Conservation (phyloP, 2,113 vertebrate genomes). For the Sakesphorus luctuosus region DNA sequence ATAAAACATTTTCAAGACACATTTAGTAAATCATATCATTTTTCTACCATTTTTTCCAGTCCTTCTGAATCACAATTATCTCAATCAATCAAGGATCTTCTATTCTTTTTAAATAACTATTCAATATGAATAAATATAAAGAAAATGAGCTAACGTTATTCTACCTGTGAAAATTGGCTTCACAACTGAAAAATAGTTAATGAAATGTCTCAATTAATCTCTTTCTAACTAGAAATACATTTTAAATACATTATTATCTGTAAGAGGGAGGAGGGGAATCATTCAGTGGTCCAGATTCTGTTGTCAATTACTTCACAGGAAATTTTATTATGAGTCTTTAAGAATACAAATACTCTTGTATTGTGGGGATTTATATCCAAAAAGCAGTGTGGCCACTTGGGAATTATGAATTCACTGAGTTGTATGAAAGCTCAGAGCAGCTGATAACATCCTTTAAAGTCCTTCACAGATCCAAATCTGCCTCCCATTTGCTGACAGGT, state of each 20-base stretch:
- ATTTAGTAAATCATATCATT: background rate
- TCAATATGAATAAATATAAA: background rate
- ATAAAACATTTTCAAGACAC: background rate
- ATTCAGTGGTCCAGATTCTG: background rate
- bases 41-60: background rate
- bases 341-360: background rate
- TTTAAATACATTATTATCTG: background rate
- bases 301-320: background rate
- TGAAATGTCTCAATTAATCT: background rate
- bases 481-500: background rate
- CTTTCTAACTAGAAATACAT: background rate
- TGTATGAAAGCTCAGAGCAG: background rate
- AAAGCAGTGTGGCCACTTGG: background rate
- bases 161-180: background rate
- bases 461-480: background rate
- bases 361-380: background rate
- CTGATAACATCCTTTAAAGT: background rate
- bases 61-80: background rate
- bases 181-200: background rate
- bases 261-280: background rate
- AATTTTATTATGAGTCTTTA: background rate
- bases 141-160: background rate
- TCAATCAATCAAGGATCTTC: background rate
- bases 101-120: background rate
- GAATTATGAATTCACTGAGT: background rate